Percentiles rank a stretch among this genome's conserved stretches.
phyloP scores from a whole-genome alignment of 2,888 invertebrate genomes.

The Tricholauxania praeusta region DNA sequence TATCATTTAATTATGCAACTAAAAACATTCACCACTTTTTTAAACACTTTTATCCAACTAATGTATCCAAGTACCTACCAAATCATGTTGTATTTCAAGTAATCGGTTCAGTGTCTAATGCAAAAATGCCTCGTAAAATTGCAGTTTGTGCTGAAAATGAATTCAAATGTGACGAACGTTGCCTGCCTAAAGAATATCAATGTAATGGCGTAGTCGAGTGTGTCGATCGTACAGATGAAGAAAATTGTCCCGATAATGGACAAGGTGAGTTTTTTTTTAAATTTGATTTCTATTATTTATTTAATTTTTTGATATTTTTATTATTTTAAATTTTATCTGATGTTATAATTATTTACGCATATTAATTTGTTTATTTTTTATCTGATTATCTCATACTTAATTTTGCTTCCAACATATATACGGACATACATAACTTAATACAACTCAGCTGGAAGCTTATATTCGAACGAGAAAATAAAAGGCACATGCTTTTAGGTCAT shows the following conservation, averaged over 20 bases:
- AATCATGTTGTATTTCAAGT: not conserved
- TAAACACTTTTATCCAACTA: no score
- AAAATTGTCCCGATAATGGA: constrained; percentile 68
- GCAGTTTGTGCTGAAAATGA: constrained; percentile 68
- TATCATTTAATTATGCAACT: no score
- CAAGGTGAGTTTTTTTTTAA: constrained; percentile 46
- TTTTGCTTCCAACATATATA: no score
- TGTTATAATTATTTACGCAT: no score
- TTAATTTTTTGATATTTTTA: constrained; percentile 16
- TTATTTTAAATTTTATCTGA: constrained; percentile 24
- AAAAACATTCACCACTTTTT: no score
- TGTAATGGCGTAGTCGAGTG: constrained; percentile 76
- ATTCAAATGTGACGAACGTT: constrained; percentile 75
- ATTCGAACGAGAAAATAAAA: no score
- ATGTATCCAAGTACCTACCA: no score
- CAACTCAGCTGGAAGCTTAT: no score
- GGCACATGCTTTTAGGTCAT: no score
- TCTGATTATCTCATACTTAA: no score
- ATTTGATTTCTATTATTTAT: constrained; percentile 31
- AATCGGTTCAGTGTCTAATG: constrained; percentile 16
- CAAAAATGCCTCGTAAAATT: constrained; percentile 23
- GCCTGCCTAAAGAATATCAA: constrained; percentile 70
- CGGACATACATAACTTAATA: no score
- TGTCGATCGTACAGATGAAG: constrained; percentile 76
- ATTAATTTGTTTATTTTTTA: no score